Base-by-base conservation (phyloP, 1,140 invertebrate species). In the Rhopalosiphum padi region DNA sequence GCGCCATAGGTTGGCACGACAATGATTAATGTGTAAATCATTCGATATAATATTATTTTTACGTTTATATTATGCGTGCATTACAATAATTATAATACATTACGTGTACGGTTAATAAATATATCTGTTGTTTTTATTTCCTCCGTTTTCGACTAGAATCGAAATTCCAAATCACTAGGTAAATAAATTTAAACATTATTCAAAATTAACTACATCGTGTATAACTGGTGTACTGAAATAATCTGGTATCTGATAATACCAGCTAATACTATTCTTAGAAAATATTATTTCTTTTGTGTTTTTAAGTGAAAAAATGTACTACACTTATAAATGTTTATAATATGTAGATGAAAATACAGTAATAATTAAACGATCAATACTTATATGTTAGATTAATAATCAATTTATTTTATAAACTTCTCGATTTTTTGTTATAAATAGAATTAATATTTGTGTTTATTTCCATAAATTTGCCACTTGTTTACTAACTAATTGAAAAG, bases 31-130 rank as follows among this genome's bases (percentile, higher is more conserved):
- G n/a, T n/a, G 60, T 21, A n/a, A 77, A n/a, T n/a, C 60, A 35
- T 77, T 77, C 1, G 60, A 77, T 18, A 77, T 18, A 8, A n/a
- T 77, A 77, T 77, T 77, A 77, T 35, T 77, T 18, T n/a, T 77
- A 77, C 15, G 60, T 77, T 77, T 18, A 77, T 77, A 18, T 18
- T n/a, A 6, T 77, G 60, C n/a, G 15, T 77, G 60, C 60, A n/a
- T 77, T 77, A n/a, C 60, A n/a, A n/a, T n/a, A n/a, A n/a, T 77
- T 77, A 77, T 35, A 77, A 77, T 68, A 68, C n/a, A 77, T 35
- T 6, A 68, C 60, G 30, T 30, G 60, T 77, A 77, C 60, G 60
- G 60, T n/a, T 77, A 77, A n/a, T 6, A 77, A 77, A n/a, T 60
- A 18, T n/a, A 4, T 18, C 15, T 77, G n/a, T 77, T 77, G 60